phyloP scores from a whole-genome alignment of 2,797 vertebrate genomes.

The Luscinia luscinia region DNA sequence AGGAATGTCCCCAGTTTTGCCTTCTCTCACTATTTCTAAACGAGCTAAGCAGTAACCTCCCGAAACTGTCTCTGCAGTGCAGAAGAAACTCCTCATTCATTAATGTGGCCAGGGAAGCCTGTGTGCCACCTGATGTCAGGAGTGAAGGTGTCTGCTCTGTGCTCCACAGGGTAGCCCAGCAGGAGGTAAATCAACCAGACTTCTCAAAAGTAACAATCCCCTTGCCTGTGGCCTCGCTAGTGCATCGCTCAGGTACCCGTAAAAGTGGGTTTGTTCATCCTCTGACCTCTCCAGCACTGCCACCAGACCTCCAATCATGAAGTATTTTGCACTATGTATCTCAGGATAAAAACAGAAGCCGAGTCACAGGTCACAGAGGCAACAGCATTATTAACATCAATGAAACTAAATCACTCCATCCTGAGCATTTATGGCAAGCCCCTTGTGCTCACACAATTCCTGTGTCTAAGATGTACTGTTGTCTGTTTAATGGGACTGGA shows the following conservation, averaged over 20 bases:
- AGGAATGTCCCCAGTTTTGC: neutral
- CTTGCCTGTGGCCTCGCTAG: neutral
- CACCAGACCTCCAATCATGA: conserved; percentile 66
- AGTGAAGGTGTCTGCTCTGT: neutral
- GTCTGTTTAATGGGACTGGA: neutral
- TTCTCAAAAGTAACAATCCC: neutral
- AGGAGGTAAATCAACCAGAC: conserved; percentile 4
- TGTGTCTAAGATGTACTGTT: neutral
- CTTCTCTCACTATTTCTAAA: neutral
- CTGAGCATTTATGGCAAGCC: neutral
- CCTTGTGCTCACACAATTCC: conserved; percentile 27
- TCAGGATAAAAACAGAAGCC: conserved; percentile 54
- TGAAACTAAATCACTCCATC: conserved; percentile 57
- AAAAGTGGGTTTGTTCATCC: conserved; percentile 43
- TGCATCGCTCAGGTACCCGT: conserved; percentile 4
- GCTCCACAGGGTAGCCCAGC: neutral
- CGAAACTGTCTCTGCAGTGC: neutral
- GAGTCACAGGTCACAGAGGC: conserved; percentile 55
- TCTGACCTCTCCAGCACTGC: conserved; percentile 31
- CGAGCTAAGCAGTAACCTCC: neutral
- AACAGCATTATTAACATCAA: conserved; percentile 36
- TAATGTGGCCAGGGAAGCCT: neutral
- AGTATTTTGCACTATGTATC: conserved; percentile 59
- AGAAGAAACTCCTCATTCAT: neutral
- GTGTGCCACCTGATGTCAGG: neutral